Percentiles rank a stretch among this genome's conserved stretches.
These are phyloP conservation scores for Bubo blakistoni DNA, from an alignment of 2,113 vertebrate genomes.

Conservation along the genomic window DNA sequence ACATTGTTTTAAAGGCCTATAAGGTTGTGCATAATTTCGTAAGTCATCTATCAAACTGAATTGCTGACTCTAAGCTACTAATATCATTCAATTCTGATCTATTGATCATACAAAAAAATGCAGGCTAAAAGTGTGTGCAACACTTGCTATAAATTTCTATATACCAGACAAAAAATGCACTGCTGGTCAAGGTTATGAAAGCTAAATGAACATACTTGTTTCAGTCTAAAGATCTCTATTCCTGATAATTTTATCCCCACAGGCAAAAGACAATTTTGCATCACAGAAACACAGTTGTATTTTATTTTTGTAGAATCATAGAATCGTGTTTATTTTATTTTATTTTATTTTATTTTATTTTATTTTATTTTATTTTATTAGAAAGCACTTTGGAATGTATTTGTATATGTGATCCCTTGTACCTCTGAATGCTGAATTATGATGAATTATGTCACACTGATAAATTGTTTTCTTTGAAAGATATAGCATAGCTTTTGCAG, in stretches of 20 bases:
- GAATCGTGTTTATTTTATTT: neutral
- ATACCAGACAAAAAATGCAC: neutral
- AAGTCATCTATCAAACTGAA: slow-evolving; percentile 62
- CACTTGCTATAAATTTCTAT: slow-evolving; percentile 27
- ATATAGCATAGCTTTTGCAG: neutral
- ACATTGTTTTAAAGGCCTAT: slow-evolving; percentile 67
- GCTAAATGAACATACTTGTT: neutral
- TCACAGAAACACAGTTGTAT: neutral
- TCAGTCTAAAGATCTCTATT: neutral
- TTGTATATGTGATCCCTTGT: neutral
- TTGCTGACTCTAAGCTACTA: slow-evolving; percentile 48
- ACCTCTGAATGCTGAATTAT: neutral
- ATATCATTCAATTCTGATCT: slow-evolving; percentile 68
- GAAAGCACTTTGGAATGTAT: neutral
- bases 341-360: neutral
- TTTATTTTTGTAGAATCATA: neutral
- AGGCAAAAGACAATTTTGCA: neutral
- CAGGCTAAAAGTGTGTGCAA: neutral
- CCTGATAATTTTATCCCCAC: neutral
- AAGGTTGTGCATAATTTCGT: slow-evolving; percentile 67
- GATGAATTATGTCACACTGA: neutral
- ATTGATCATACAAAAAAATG: slow-evolving; percentile 53
- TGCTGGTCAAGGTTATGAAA: neutral
- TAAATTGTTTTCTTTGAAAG: neutral
- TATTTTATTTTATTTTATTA: neutral